Conservation (phyloP, 1,140 invertebrate species). For the Bursaphelenchus mucronatus region DNA sequence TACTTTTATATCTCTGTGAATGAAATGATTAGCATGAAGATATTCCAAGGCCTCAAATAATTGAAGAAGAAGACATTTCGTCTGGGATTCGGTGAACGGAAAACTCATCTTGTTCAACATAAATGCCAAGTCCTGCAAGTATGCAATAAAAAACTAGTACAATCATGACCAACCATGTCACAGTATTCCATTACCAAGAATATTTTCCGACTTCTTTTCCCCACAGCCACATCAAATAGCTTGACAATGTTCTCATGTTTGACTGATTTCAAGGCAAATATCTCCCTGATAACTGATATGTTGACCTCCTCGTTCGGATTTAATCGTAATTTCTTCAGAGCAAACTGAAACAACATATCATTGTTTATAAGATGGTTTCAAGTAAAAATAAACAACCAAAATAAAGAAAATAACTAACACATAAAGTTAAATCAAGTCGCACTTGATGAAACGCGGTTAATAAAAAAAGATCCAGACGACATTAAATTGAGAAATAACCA, state of each 20-base stretch:
- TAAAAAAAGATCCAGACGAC: too few species aligned
- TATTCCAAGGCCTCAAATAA: slow-evolving; percentile 90
- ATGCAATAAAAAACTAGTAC: slow-evolving; percentile 19
- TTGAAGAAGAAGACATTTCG: slow-evolving; percentile 96
- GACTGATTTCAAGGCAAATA: slow-evolving; percentile 91
- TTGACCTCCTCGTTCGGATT: slow-evolving; percentile 99
- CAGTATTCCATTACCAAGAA: slow-evolving; percentile 99
- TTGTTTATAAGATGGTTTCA: slow-evolving; percentile 4
- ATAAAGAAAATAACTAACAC: too few species aligned
- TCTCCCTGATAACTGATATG: slow-evolving; percentile 92
- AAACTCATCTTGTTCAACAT: slow-evolving; percentile 93
- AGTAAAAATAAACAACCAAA: too few species aligned
- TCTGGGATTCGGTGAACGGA: slow-evolving; percentile 87
- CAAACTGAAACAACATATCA: slow-evolving; percentile 61
- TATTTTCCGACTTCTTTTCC: slow-evolving; percentile 74
- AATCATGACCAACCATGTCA: slow-evolving; percentile 67
- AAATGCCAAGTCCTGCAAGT: slow-evolving; percentile 84
- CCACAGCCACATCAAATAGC: slow-evolving; percentile 82
- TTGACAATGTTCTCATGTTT: slow-evolving; percentile 98
- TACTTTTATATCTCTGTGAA: slow-evolving; percentile 98
- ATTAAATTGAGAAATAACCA: background rate
- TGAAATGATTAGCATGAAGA: slow-evolving; percentile 94
- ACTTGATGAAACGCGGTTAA: too few species aligned
- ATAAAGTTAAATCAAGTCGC: too few species aligned
- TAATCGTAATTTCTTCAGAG: slow-evolving; percentile 92